Base-by-base conservation (phyloP, 2,888 invertebrate genomes). In the Drosophila lacicola region DNA sequence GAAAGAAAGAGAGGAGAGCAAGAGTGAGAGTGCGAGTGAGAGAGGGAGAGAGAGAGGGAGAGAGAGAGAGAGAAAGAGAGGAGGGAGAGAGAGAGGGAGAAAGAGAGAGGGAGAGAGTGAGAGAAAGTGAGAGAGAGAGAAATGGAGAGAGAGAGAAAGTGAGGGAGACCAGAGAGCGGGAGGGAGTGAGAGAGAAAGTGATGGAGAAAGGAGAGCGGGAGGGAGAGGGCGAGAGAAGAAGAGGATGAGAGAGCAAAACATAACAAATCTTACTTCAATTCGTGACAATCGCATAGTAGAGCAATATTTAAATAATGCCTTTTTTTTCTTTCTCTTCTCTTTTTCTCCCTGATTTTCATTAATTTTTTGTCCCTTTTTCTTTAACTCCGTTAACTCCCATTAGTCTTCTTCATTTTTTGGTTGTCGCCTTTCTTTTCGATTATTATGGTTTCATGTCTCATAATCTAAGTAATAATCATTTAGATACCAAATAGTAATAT, bases 201-300 rank as follows among this genome's bases (percentile, higher is more conserved):
- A 1, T 0, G 1, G 17, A 17, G 17, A 1, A 17, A 17, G 2
- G 17, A 17, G 17, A 17, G 17, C 17, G 17, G 17, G 17, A 17
- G 17, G 17, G 17, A 17, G 1, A 17, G 17, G 17, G 17, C 17
- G 17, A 17, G 17, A 17, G 17, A 17, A 17, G 1, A 5, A 25
- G 25, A 5, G 25, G 5, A 1, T 6, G 5, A 25, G 5, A 5
- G 4, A 4, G 5, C 5, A 21, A 21, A 21, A 21, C 4, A 21
- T 25, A 6, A 6, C 25, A 25, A 25, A 8, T 8, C 8, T 29
- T 25, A 29, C 10, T 33, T 10, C 1, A 13, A 1, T n/a, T 3
- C 5, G 5, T 36, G 49, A 50, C 36, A 49, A 49, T 49, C 36
- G 8, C 36, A 21, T n/a, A 36, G 34, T n/a, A n/a, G 13, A 21